Evolutionary conservation across 2,888 invertebrate genomes (phyloP).

Genomic region (Dicyrtomina minuta): DNA sequence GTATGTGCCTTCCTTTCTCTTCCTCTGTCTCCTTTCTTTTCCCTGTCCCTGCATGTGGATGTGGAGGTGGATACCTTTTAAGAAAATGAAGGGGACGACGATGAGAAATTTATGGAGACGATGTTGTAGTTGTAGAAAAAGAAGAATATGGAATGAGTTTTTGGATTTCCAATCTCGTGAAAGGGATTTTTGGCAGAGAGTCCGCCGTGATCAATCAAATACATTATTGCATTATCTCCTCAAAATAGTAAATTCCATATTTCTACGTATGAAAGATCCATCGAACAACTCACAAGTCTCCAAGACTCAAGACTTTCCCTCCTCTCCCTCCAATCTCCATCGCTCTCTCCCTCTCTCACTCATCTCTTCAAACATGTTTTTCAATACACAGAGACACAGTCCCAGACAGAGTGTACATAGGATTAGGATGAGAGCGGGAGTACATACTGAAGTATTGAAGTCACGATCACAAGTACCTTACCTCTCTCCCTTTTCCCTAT

Average conservation of each 20-base stretch:
- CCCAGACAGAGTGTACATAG: too few species aligned
- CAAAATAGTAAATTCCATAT: slow-evolving; percentile 37
- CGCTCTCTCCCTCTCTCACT: not conserved
- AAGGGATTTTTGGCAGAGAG: slow-evolving; percentile 45
- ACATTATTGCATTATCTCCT: slow-evolving; percentile 48
- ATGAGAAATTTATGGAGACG: slow-evolving; percentile 38
- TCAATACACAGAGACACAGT: not conserved
- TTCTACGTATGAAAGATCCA: slow-evolving; percentile 15
- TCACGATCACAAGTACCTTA: not conserved
- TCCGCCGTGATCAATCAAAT: slow-evolving; percentile 51
- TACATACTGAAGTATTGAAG: too few species aligned
- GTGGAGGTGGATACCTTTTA: slow-evolving; percentile 35
- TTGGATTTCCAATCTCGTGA: slow-evolving; percentile 47
- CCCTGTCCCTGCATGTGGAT: not conserved
- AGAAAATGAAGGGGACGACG: slow-evolving; percentile 41
- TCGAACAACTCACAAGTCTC: slow-evolving; percentile 9
- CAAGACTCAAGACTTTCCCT: slow-evolving; percentile 14
- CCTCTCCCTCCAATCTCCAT: not conserved
- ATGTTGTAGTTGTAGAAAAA: slow-evolving; percentile 5
- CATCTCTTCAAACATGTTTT: not conserved
- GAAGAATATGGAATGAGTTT: slow-evolving; percentile 45
- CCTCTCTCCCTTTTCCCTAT: slow-evolving; percentile 11
- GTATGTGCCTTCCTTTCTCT: not conserved
- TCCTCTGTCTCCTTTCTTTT: not conserved
- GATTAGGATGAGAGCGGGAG: not conserved